Conservation (phyloP, 2,888 invertebrate genomes). For the Ophion ellenae region DNA sequence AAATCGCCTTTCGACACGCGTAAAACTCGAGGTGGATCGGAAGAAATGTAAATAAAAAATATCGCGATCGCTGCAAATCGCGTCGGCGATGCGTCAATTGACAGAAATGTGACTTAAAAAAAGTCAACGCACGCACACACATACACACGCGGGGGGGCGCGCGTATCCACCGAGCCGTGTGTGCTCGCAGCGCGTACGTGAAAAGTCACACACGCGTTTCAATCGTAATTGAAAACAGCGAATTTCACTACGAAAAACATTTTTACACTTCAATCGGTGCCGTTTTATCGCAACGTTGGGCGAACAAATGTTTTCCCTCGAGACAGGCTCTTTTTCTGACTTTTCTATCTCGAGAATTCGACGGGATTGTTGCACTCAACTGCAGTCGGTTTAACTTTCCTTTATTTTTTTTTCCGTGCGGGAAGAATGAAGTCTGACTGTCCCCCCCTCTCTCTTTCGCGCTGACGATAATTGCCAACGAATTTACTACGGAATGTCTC, state of each 20-base stretch:
- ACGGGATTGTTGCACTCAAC: constrained; percentile 27
- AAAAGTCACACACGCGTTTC: constrained; percentile 37
- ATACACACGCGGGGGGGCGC: not conserved
- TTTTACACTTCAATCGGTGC: not conserved
- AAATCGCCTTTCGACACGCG: not conserved
- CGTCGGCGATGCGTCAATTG: constrained; percentile 26
- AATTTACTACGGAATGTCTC: constrained; percentile 58
- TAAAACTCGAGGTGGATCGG: constrained; percentile 1
- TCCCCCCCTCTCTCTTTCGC: constrained; percentile 14
- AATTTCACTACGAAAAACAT: constrained; percentile 56
- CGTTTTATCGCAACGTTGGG: constrained; percentile 2
- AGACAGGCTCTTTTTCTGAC: constrained; percentile 8
- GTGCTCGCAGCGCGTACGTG: constrained; percentile 2
- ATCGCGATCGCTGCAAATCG: constrained; percentile 13
- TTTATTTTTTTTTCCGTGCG: constrained; percentile 11
- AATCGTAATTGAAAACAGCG: constrained; percentile 31
- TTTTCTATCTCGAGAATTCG: constrained; percentile 37
- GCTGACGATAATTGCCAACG: constrained; percentile 48
- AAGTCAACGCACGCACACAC: constrained; percentile 17
- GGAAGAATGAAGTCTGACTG: not conserved
- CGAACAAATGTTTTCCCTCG: constrained; percentile 1
- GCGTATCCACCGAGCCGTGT: not conserved
- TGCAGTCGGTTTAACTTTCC: not conserved
- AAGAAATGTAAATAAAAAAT: not conserved
- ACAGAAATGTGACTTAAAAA: constrained; percentile 40